Percentiles rank a stretch among this genome's conserved stretches.
These are phyloP conservation scores for Porites lutea DNA, from an alignment of 64 coral and sea anemone genomes.

Conservation along the genomic window DNA sequence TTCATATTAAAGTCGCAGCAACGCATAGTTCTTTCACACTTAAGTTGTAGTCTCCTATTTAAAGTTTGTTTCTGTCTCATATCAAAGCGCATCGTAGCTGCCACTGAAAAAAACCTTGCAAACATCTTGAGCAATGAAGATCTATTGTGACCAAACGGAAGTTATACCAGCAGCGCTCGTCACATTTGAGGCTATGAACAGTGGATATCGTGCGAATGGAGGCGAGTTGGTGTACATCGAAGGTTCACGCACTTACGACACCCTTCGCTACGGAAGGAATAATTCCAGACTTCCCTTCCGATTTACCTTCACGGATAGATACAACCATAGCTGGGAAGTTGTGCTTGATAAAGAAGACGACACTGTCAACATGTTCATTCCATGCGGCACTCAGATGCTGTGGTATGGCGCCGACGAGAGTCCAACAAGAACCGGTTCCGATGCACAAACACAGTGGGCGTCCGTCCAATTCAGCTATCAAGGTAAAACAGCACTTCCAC, in stretches of 20 bases:
- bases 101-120: background rate
- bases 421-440: conserved; percentile 60
- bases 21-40: background rate
- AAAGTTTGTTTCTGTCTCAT: no score
- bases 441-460: conserved; percentile 58
- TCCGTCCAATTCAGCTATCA: conserved; percentile 38
- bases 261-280: conserved; percentile 46
- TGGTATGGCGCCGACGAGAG: conserved; percentile 56
- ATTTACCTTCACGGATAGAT: conserved; percentile 60
- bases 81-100: no score
- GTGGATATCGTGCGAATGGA: conserved; percentile 38
- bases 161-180: conserved; percentile 28
- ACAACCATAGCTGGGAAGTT: conserved; percentile 51
- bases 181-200: conserved; percentile 33
- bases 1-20: no score
- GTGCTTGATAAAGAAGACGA: conserved; percentile 46
- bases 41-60: background rate
- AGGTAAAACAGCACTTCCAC: conserved; percentile 23
- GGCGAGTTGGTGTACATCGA: conserved; percentile 50
- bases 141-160: conserved; percentile 6
- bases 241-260: conserved; percentile 42
- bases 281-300: conserved; percentile 45
- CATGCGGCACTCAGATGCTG: conserved; percentile 55
- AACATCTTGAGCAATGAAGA: conserved; percentile 32
- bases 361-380: conserved; percentile 48